Percentiles rank a stretch among this genome's conserved stretches.
These are phyloP conservation scores for Galerucella pusilla DNA, from an alignment of 2,888 invertebrate species.

Conservation along the genomic window DNA sequence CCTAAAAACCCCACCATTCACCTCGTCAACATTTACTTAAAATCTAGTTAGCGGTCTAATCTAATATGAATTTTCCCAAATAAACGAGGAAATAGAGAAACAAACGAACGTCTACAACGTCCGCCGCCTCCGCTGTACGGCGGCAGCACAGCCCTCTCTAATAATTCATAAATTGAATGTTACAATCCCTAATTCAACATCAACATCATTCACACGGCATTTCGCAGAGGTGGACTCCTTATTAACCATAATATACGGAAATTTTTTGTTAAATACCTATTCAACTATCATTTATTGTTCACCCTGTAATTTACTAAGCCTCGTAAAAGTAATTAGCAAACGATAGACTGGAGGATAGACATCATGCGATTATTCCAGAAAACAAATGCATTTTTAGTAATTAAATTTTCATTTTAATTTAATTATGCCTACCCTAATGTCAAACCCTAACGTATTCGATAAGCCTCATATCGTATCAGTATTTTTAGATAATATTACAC, in stretches of 20 bases:
- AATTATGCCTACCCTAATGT: slow-evolving; percentile 4
- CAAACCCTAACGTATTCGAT: not conserved
- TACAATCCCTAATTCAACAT: slow-evolving; percentile 65
- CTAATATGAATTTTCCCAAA: slow-evolving; percentile 63
- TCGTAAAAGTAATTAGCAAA: slow-evolving; percentile 2
- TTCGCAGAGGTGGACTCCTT: slow-evolving; percentile 1
- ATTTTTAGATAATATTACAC: slow-evolving; percentile 7
- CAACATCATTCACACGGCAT: slow-evolving; percentile 59
- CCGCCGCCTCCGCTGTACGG: slow-evolving; percentile 20
- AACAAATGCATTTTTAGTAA: slow-evolving; percentile 14
- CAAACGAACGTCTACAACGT: slow-evolving; percentile 48
- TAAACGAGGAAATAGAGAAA: slow-evolving; percentile 53
- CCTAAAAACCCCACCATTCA: slow-evolving; percentile 42
- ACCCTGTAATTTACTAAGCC: not conserved
- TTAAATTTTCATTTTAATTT: slow-evolving; percentile 6
- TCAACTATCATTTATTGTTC: too few relatives aligned
- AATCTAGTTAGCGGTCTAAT: slow-evolving; percentile 60
- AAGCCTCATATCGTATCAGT: not conserved
- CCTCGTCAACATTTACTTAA: slow-evolving; percentile 53
- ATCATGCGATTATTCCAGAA: slow-evolving; percentile 9
- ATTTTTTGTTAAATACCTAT: too few relatives aligned
- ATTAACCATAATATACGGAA: not conserved
- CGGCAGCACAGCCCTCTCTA: slow-evolving; percentile 56
- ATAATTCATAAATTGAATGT: slow-evolving; percentile 67
- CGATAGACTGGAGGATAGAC: not conserved